phyloP scores from a whole-genome alignment of 2,797 vertebrate genomes.

The Cygnus olor region DNA sequence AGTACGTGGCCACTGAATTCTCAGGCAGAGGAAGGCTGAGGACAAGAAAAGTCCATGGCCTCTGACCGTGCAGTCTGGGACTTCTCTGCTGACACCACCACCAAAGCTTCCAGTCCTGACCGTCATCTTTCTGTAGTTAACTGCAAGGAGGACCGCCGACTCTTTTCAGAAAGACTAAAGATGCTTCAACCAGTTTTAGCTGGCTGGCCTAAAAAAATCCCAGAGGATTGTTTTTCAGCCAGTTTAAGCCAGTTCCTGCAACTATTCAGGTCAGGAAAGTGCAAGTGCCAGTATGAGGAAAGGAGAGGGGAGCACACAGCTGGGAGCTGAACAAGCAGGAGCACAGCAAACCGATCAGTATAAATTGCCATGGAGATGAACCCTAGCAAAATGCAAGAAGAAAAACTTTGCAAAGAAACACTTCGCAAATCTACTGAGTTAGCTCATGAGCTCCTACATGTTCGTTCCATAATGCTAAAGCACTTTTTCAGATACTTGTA shows the following conservation, averaged over 20 bases:
- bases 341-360: not conserved
- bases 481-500: not conserved
- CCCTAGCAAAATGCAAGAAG: not conserved
- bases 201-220: slow-evolving; percentile 13
- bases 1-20: not conserved
- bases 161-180: not conserved
- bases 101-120: not conserved
- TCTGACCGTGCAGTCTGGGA: not conserved
- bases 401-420: not conserved
- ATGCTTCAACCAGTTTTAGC: slow-evolving; percentile 6
- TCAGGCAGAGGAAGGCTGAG: not conserved
- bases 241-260: not conserved
- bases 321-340: not conserved
- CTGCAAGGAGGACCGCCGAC: not conserved
- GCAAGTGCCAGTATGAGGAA: not conserved
- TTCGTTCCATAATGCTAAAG: not conserved
- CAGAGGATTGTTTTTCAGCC: not conserved
- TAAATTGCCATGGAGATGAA: not conserved
- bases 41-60: not conserved
- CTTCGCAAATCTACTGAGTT: not conserved
- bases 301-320: not conserved
- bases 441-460: not conserved
- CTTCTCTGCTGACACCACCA: not conserved
- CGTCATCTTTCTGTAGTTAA: not conserved
- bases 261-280: slow-evolving; percentile 18